phyloP scores from a whole-genome alignment of 2,113 vertebrate species.

The Gadus macrocephalus region DNA sequence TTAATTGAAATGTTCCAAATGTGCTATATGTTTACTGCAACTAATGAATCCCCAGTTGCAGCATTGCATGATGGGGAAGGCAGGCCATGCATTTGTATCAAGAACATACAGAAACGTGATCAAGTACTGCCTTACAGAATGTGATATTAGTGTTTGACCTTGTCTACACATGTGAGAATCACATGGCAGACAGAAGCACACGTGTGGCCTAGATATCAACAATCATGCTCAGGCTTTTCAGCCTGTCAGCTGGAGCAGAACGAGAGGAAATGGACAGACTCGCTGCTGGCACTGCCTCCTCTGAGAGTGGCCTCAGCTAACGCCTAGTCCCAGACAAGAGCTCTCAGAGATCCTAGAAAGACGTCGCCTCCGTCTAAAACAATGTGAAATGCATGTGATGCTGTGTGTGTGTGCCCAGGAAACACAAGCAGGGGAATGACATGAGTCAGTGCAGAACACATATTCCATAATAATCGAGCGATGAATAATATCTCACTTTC shows the following conservation, averaged over 20 bases:
- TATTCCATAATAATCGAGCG: too few species aligned
- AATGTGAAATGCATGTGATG: neutral
- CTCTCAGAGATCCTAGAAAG: slow-evolving; percentile 38
- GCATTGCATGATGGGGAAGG: too few species aligned
- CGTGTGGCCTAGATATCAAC: slow-evolving; percentile 58
- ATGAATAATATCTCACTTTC: too few species aligned
- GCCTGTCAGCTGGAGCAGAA: slow-evolving; percentile 55
- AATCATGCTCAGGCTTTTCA: slow-evolving; percentile 55
- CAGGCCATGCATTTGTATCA: too few species aligned
- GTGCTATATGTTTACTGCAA: too few species aligned
- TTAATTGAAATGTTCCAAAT: neutral
- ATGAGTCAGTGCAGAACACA: too few species aligned
- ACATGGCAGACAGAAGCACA: slow-evolving; percentile 30
- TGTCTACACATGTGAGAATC: too few species aligned
- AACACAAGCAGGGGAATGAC: too few species aligned
- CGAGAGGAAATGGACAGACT: slow-evolving; percentile 46
- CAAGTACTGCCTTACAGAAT: too few species aligned
- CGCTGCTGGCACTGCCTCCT: slow-evolving; percentile 34
- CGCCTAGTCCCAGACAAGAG: slow-evolving; percentile 25
- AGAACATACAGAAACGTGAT: neutral
- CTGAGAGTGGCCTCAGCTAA: slow-evolving; percentile 15
- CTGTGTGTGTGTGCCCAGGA: too few species aligned
- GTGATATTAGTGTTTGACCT: too few species aligned
- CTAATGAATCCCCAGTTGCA: too few species aligned
- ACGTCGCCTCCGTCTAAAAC: slow-evolving; percentile 7